Evolutionary conservation across 2,888 invertebrate species (phyloP).

Genomic region (Drosophila neotestacea): DNA sequence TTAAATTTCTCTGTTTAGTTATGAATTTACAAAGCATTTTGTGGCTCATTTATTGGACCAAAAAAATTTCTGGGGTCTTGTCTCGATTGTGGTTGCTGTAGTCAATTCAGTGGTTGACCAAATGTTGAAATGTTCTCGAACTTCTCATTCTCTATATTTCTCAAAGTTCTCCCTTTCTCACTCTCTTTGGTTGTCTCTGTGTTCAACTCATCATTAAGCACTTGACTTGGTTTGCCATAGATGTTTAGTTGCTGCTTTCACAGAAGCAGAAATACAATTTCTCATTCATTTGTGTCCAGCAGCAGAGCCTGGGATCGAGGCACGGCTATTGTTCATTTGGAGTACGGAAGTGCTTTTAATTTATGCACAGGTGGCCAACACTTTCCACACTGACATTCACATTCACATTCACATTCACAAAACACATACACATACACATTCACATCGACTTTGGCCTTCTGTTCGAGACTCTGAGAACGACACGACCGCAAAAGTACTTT

Average conservation of each 20-base stretch:
- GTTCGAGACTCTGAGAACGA: constrained; percentile 9
- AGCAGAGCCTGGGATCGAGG: neutral
- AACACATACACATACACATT: neutral
- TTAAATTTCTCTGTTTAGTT: constrained; percentile 2
- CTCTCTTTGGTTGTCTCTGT: too few species aligned
- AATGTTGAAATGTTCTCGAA: constrained; percentile 32
- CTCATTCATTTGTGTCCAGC: constrained; percentile 48
- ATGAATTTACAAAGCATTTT: constrained; percentile 13
- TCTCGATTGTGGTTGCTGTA: neutral
- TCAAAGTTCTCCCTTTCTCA: neutral
- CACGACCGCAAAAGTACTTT: constrained; percentile 53
- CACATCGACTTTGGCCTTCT: constrained; percentile 22
- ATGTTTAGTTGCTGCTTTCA: constrained; percentile 16
- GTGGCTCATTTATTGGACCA: neutral
- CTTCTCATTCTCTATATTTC: neutral
- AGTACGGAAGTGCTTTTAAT: constrained; percentile 64
- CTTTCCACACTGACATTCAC: constrained; percentile 37
- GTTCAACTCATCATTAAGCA: constrained; percentile 31
- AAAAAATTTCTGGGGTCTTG: constrained; percentile 8
- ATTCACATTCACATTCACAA: neutral
- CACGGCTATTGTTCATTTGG: constrained; percentile 58
- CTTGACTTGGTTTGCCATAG: constrained; percentile 14
- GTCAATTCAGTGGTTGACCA: constrained; percentile 38
- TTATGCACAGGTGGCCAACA: constrained; percentile 68
- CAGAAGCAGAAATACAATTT: constrained; percentile 40